Evolutionary conservation across 2,113 vertebrate species (phyloP).

Genomic region (Colinus virginianus): DNA sequence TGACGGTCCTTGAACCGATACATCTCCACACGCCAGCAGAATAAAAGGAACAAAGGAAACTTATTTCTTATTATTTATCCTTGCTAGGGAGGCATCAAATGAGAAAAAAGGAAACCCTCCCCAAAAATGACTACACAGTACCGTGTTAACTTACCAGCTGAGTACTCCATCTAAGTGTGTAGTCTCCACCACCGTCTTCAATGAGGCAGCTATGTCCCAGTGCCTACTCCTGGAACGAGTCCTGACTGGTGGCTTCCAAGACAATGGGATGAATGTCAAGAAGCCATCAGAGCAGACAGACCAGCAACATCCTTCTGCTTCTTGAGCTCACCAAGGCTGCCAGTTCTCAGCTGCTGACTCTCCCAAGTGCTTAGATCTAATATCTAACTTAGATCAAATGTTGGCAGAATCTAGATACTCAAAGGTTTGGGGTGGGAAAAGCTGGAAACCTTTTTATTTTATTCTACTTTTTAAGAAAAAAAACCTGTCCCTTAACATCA

Average conservation of each 20-base stretch:
- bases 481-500: not conserved
- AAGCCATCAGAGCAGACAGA: not conserved
- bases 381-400: not conserved
- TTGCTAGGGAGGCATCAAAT: too few species aligned
- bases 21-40: not conserved
- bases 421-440: not conserved
- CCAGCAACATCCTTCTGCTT: not conserved
- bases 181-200: not conserved
- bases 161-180: not conserved
- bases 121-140: not conserved
- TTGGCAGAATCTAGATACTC: not conserved
- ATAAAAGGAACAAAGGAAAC: not conserved
- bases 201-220: not conserved
- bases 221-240: not conserved
- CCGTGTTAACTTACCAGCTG: not conserved
- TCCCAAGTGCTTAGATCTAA: not conserved
- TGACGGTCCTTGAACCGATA: not conserved
- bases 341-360: not conserved
- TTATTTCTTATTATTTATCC: too few species aligned
- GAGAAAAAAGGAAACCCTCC: not conserved
- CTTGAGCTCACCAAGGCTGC: not conserved
- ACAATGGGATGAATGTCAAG: not conserved
- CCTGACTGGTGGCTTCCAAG: not conserved
- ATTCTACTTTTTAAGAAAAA: not conserved
- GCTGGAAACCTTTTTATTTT: not conserved